A percentile compares a stretch with the other conserved stretches of the same genome.
phyloP scores from a whole-genome alignment of 2,113 vertebrate species.

The Rafetus swinhoei region DNA sequence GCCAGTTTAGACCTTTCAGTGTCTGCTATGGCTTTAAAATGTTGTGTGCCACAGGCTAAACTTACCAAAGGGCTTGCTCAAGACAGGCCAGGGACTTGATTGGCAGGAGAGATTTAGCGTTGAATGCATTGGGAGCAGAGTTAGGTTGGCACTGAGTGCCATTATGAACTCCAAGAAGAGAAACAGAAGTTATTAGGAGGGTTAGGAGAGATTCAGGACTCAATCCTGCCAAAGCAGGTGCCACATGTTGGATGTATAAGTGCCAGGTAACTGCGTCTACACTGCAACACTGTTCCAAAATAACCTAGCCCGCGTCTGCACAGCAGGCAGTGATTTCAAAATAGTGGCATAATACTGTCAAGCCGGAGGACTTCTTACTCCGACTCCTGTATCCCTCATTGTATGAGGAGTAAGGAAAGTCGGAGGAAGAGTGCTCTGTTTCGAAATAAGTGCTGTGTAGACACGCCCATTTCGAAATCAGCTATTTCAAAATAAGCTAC shows the following conservation, averaged over 20 bases:
- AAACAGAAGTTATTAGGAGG: not conserved
- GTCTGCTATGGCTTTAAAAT: not conserved
- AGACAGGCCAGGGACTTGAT: not conserved
- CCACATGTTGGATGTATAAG: not conserved
- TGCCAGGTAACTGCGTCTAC: not conserved
- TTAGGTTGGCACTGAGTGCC: not conserved
- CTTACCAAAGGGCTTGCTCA: not conserved
- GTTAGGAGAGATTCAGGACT: not conserved
- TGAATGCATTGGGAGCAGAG: not conserved
- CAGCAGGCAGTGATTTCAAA: too few relatives aligned
- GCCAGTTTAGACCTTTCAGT: not conserved
- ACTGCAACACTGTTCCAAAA: too few relatives aligned
- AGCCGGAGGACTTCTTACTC: too few relatives aligned
- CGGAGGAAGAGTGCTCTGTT: too few relatives aligned
- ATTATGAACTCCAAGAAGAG: not conserved
- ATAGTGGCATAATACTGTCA: too few relatives aligned
- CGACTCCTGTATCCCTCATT: too few relatives aligned
- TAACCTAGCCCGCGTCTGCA: too few relatives aligned
- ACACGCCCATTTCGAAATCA: too few relatives aligned
- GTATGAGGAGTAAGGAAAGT: too few relatives aligned
- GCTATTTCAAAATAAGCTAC: too few relatives aligned
- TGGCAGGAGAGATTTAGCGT: fast-evolving
- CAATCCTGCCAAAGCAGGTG: not conserved
- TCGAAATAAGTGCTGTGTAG: too few relatives aligned
- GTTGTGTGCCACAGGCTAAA: fast-evolving